Evolutionary conservation across 2,113 vertebrate genomes (phyloP), one percentile per base, ranked within the genome.

Genomic region (Opisthocomus hoazin): DNA sequence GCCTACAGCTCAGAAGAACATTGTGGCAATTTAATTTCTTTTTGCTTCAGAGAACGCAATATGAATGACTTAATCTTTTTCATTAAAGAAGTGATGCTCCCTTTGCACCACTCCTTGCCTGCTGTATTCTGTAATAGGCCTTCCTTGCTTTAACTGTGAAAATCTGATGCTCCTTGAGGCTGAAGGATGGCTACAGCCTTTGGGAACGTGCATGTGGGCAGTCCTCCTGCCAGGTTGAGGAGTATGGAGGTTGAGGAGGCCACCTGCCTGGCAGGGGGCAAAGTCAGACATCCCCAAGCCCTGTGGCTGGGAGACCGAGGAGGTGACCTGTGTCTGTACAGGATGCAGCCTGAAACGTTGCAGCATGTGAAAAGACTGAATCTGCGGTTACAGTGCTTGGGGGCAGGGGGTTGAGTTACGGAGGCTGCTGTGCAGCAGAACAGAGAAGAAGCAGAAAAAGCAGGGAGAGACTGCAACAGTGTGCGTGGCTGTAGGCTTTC

Each of bases 401-500:
- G 15, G 24, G 7, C 27, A 8, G 5, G 5, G 26, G 15, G 2
- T 11, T 70, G 56, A 32, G 20, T 41, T 45, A 9, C 41, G 18
- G 51, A 64, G 53, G 39, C 3, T 36, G 11, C 37, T 66, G 5
- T 11, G 1, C 29, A 53, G 87, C 48, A 77, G 24, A 63, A 78
- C 15, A 15, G 8, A 45, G 56, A n/a, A 76, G 27, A 60, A 34
- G 51, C 21, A 0, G 10, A 63, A 89, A 93, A 65, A 57, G 41
- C 7, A 9, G 43, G 80, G 45, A 65, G 64, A 73, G 26, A 14
- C 24, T 64, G 43, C 88, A 87, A 61, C 48, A 94, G 61, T 64
- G 12, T 41, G 63, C 60, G 29, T 89, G 95, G 60, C 87, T 93
- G 45, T 30, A 81, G 71, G 51, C 53, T 95, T 89, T 89, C 77